A percentile compares a stretch with the other conserved stretches of the same genome.
Conservation (phyloP, 2,113 vertebrate genomes). For the Asarcornis scutulata region DNA sequence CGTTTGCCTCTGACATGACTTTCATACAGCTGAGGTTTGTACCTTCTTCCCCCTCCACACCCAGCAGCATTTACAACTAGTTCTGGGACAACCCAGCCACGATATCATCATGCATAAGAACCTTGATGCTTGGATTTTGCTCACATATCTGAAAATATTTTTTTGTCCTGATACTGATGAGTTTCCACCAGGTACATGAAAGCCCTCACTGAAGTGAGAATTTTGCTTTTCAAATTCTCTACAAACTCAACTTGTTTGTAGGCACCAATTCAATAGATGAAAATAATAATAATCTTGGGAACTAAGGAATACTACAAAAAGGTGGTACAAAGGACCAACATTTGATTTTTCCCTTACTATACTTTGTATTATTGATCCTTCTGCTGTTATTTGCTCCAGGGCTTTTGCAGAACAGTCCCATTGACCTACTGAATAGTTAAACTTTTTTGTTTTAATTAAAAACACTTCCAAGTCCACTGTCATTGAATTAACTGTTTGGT, state of each 20-base stretch:
- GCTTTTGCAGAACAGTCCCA: neutral
- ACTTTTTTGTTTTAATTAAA: neutral
- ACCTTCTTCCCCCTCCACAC: neutral
- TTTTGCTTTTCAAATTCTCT: neutral
- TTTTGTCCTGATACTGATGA: neutral
- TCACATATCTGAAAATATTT: neutral
- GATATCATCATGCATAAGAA: neutral
- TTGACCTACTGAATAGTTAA: neutral
- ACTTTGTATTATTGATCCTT: neutral
- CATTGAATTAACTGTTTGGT: neutral
- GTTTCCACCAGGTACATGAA: neutral
- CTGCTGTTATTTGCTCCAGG: neutral
- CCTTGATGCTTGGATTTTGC: neutral
- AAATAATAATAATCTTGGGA: neutral
- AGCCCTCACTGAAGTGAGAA: neutral
- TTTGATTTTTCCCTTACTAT: neutral
- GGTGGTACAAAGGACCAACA: neutral
- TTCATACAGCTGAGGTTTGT: neutral
- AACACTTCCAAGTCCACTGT: neutral
- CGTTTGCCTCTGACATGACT: neutral
- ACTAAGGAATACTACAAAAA: neutral
- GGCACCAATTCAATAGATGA: neutral
- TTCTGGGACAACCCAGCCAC: neutral
- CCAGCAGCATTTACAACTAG: neutral
- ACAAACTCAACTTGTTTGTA: neutral